Conservation (phyloP, 2,888 invertebrate genomes). For the Pediacus dermestoides region DNA sequence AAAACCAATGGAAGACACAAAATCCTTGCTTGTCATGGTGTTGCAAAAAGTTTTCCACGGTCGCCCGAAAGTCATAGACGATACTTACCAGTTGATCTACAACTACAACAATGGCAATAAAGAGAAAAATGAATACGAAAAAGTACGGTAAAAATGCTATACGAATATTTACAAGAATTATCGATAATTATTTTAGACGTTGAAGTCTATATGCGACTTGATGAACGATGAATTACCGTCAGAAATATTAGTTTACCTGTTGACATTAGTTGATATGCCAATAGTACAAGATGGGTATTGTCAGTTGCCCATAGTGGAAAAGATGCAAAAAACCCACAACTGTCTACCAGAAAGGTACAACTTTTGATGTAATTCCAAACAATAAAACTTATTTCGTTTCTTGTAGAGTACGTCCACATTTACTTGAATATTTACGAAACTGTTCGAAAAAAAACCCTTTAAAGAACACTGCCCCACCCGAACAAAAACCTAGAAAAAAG, state of each 20-base stretch:
- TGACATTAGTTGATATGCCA: slow-evolving; percentile 42
- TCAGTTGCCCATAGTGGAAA: slow-evolving; percentile 31
- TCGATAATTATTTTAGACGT: slow-evolving; percentile 29
- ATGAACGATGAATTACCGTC: slow-evolving; percentile 44
- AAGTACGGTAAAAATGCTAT: slow-evolving; percentile 27
- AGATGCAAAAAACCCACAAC: slow-evolving; percentile 34
- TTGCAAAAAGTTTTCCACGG: slow-evolving; percentile 42
- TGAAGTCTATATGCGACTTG: slow-evolving; percentile 40
- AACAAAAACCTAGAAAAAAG: slow-evolving; percentile 4
- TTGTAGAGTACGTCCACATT: slow-evolving; percentile 29
- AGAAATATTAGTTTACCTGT: slow-evolving; percentile 42
- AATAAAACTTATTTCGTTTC: not conserved
- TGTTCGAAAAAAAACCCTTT: slow-evolving; percentile 8
- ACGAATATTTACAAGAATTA: slow-evolving; percentile 7
- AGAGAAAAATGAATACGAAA: slow-evolving; percentile 41
- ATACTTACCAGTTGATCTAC: slow-evolving; percentile 40
- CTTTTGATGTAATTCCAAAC: slow-evolving; percentile 1
- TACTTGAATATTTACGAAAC: slow-evolving; percentile 31
- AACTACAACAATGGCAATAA: slow-evolving; percentile 39
- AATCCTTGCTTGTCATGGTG: slow-evolving; percentile 41
- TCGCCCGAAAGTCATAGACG: slow-evolving; percentile 39
- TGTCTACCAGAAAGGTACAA: slow-evolving; percentile 29
- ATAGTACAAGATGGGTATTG: slow-evolving; percentile 35
- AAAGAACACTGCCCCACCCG: too few species aligned
- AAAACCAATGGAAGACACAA: slow-evolving; percentile 43